A percentile compares a stretch with the other conserved stretches of the same genome.
phyloP scores from a whole-genome alignment of 53 echinoderm and acorn worm species.

The Patiria pectinifera region DNA sequence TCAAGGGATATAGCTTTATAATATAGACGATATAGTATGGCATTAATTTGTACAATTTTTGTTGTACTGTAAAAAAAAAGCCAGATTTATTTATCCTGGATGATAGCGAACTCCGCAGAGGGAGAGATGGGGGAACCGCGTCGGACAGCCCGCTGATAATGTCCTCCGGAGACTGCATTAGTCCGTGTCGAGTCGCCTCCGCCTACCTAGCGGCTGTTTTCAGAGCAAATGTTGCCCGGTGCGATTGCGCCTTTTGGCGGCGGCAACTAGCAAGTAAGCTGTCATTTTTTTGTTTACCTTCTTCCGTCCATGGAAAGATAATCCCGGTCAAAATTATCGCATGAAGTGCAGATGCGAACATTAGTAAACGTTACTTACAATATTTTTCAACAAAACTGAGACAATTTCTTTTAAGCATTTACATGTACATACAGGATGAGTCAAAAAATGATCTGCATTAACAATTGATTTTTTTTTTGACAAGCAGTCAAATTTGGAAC shows the following conservation, averaged over 20 bases:
- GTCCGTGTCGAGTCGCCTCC: slow-evolving; percentile 4
- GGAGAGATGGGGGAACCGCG: neutral
- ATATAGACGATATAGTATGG: neutral
- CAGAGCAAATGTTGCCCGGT: slow-evolving; percentile 37
- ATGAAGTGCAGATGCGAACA: neutral
- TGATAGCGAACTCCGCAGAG: neutral
- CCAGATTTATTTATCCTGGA: neutral
- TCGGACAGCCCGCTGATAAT: neutral
- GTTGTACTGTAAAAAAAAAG: neutral
- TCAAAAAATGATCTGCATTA: too few species aligned
- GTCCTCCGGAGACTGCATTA: slow-evolving; percentile 31
- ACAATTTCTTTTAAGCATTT: too few species aligned
- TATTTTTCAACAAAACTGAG: too few species aligned
- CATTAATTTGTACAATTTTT: neutral
- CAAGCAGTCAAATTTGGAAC: too few species aligned
- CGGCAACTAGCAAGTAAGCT: neutral
- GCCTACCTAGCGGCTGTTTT: slow-evolving; percentile 34
- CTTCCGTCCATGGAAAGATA: neutral
- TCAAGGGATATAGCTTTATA: neutral
- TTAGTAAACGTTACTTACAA: neutral
- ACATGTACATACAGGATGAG: too few species aligned
- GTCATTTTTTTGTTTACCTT: neutral
- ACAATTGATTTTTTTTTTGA: too few species aligned
- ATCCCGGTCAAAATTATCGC: neutral
- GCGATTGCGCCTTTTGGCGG: neutral